Percentiles rank a stretch among this genome's conserved stretches.
Conservation (phyloP, 2,113 vertebrate species). For the Columba livia region DNA sequence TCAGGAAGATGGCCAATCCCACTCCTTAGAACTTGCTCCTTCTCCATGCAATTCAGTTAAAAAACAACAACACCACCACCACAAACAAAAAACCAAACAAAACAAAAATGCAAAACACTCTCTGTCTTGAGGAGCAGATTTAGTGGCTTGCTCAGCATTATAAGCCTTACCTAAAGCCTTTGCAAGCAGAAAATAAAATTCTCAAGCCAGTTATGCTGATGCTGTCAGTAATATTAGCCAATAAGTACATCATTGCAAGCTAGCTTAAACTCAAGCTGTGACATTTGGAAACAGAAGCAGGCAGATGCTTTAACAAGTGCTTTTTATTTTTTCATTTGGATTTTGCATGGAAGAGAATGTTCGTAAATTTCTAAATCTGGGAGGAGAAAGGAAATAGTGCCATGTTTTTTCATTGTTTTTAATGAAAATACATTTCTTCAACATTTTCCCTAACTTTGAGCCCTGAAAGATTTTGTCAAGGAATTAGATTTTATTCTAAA, state of each 20-base stretch:
- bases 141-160: background rate
- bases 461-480: background rate
- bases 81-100: too few relatives aligned
- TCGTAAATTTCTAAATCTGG: background rate
- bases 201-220: background rate
- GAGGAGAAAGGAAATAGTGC: fast-evolving
- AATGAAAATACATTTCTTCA: background rate
- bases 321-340: background rate
- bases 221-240: background rate
- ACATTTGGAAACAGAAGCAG: background rate
- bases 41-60: background rate
- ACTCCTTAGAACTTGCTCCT: background rate
- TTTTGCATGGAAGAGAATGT: background rate
- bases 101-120: too few relatives aligned
- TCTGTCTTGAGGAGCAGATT: background rate
- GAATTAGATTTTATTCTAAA: background rate
- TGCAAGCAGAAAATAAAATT: background rate
- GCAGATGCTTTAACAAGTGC: background rate
- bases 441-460: background rate
- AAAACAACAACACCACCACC: background rate
- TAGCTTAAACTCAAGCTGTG: background rate
- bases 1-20: background rate
- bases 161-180: background rate
- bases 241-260: background rate
- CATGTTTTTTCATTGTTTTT: background rate